Evolutionary conservation across 2,113 vertebrate genomes (phyloP), one percentile per base, ranked within the genome.

Genomic region (Macrotus californicus): DNA sequence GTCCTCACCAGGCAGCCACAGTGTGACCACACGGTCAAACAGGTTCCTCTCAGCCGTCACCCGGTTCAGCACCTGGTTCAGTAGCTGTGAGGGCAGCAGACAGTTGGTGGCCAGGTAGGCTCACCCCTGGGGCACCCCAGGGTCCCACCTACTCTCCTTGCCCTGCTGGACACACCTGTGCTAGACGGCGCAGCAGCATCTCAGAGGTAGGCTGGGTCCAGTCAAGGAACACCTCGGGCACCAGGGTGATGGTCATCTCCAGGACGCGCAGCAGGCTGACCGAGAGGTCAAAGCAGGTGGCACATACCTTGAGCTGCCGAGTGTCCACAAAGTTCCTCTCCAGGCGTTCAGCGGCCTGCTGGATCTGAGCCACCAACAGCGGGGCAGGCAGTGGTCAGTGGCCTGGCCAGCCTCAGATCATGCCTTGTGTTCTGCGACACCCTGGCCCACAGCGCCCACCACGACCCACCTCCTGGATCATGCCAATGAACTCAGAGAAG

Each of bases 241-340:
- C 99, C 98, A 99, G 98, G 0, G 99, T 99, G 95, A 99, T 98
- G 0, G 99, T 99, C 99, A 99, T 99, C 96, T 99, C 99, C 98
- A 99, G 97, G 72, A 99, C 99, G 0, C 99, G 98, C 94, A 99
- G 98, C 97, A 99, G 98, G 97, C 99, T 99, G 96, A 99, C 99
- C 0, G 99, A 99, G 83, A 99, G 98, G 98, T 99, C 99, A 36
- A 99, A 99, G 98, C 99, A 99, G 34, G 99, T 99, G 64, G 99
- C 99, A 1, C 99, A 99, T 94, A 99, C 99, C 97, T 99, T 99
- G 94, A 99, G 98, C 98, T 99, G 99, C 61, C 99, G 98, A 29
- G 99, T 99, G 98, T 99, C 99, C 96, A 99, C 99, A 0, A 99
- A 99, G 98, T 99, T 99, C 80, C 99, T 98, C 97, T 99, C 99